A percentile compares a stretch with the other conserved stretches of the same genome.
Evolutionary conservation across 1,140 invertebrate genomes (phyloP).

Genomic region (Drosophila seguyi): DNA sequence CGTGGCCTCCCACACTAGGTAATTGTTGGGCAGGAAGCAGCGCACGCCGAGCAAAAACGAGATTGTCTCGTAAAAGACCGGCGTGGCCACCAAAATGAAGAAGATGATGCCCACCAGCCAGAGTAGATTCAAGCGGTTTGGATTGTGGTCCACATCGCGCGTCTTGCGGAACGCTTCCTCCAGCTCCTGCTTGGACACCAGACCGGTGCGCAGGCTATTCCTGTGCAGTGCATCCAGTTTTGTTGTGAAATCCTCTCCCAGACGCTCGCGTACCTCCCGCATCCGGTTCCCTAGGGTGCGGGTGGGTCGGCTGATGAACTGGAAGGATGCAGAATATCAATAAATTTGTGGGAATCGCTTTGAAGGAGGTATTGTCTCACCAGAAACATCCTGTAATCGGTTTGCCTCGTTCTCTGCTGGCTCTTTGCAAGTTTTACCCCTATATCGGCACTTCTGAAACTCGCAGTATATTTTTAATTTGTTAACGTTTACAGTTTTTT

Average conservation of each 20-base stretch:
- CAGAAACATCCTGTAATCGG: neutral
- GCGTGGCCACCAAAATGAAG: constrained; percentile 79
- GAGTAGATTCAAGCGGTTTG: constrained; percentile 68
- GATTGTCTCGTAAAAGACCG: constrained; percentile 73
- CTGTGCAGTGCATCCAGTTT: constrained; percentile 71
- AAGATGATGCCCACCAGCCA: constrained; percentile 78
- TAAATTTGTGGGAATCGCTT: neutral
- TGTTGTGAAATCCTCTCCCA: constrained; percentile 65
- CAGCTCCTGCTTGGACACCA: constrained; percentile 70
- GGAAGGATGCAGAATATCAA: neutral
- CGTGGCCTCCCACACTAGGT: constrained; percentile 93
- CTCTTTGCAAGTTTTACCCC: neutral
- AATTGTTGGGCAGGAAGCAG: constrained; percentile 93
- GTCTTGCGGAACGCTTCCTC: constrained; percentile 77
- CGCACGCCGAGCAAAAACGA: constrained; percentile 86
- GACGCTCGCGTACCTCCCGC: constrained; percentile 55
- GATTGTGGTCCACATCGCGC: constrained; percentile 57
- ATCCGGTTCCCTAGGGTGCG: constrained; percentile 60
- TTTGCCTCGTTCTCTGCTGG: neutral
- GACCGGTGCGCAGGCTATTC: constrained; percentile 68
- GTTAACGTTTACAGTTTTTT: neutral
- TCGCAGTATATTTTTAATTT: neutral
- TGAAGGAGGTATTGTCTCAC: neutral
- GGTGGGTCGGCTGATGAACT: constrained; percentile 76
- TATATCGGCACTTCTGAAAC: neutral